These are phyloP conservation scores for Ginglymostoma cirratum DNA, from an alignment of 2,113 vertebrate genomes.

Conservation along the genomic window DNA sequence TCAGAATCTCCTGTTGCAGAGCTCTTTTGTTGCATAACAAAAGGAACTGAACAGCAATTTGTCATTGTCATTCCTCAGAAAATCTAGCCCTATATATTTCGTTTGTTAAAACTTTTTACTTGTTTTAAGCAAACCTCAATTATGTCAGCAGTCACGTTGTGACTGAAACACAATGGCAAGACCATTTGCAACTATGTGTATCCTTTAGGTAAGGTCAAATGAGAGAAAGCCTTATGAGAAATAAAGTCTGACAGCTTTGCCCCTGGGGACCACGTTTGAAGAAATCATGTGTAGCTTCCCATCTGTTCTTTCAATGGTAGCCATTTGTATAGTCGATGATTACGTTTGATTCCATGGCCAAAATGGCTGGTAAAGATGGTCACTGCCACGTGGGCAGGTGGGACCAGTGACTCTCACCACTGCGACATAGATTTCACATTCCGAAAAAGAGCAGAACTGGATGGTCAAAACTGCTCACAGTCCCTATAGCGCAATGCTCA, in stretches of 20 bases:
- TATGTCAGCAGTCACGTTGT: background rate
- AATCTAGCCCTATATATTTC: too few species aligned
- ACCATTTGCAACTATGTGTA: background rate
- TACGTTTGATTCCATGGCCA: background rate
- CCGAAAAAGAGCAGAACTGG: too few species aligned
- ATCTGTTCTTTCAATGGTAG: background rate
- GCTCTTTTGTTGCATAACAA: too few species aligned
- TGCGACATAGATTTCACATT: too few species aligned
- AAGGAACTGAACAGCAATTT: too few species aligned
- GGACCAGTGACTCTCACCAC: too few species aligned
- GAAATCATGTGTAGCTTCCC: background rate
- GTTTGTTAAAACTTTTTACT: background rate
- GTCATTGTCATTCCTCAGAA: too few species aligned
- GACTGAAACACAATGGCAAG: background rate
- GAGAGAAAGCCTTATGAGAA: background rate
- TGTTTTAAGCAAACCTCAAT: background rate
- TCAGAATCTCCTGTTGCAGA: too few species aligned
- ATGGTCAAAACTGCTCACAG: too few species aligned
- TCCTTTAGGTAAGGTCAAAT: background rate
- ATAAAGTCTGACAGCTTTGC: background rate
- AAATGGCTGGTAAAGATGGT: too few species aligned
- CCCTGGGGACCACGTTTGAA: background rate
- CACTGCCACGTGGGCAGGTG: too few species aligned
- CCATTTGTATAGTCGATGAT: background rate
- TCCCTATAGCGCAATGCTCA: too few species aligned